phyloP scores from a whole-genome alignment of 2,797 vertebrate genomes.

The Manis pentadactyla region DNA sequence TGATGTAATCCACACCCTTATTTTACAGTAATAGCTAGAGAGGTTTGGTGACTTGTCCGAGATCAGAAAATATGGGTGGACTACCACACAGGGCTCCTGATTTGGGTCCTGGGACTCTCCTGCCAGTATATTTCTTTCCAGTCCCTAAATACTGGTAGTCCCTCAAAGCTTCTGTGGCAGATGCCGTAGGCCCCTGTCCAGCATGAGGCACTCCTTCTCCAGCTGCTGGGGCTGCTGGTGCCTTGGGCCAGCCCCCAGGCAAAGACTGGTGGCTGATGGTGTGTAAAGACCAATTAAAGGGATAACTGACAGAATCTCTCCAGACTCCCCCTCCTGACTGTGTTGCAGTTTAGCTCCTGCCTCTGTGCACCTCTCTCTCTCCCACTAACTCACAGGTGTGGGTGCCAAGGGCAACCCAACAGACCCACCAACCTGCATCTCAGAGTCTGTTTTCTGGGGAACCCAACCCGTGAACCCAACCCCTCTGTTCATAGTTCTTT shows the following conservation, averaged over 20 bases:
- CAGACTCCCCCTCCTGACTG: not conserved
- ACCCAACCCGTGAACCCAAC: not conserved
- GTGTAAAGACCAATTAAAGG: not conserved
- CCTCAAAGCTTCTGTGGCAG: not conserved
- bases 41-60: not conserved
- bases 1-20: not conserved
- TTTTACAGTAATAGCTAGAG: not conserved
- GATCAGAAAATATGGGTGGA: not conserved
- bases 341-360: not conserved
- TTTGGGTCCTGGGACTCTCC: not conserved
- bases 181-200: not conserved
- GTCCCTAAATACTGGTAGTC: not conserved
- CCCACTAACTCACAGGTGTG: not conserved
- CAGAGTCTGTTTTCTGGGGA: not conserved
- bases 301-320: not conserved
- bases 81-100: not conserved
- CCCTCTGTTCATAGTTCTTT: not conserved
- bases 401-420: not conserved
- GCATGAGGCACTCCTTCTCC: not conserved
- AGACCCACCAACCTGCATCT: not conserved
- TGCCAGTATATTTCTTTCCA: not conserved
- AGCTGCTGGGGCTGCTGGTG: not conserved
- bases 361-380: not conserved
- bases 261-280: not conserved
- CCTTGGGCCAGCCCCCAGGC: not conserved